These are phyloP conservation scores for Sycobia sp. DNA, from an alignment of 1,140 invertebrate genomes.

Conservation along the genomic window DNA sequence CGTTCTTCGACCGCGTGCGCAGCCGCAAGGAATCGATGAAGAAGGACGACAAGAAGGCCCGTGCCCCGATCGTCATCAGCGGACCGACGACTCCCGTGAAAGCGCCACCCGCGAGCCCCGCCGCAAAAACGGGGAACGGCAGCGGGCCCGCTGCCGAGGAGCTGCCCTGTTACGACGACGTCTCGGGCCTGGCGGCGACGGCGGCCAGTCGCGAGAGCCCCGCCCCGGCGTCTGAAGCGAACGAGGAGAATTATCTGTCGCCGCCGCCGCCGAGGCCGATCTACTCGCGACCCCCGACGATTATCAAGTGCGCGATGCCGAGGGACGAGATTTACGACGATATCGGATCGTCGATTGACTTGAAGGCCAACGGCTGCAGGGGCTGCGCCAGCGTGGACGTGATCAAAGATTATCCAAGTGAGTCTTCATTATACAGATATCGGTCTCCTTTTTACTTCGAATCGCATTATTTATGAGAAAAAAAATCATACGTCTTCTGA, in stretches of 20 bases:
- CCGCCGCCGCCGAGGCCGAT: slow-evolving; percentile 31
- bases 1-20: slow-evolving; percentile 23
- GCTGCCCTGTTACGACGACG: slow-evolving; percentile 14
- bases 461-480: neutral
- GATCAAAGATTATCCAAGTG: slow-evolving; percentile 18
- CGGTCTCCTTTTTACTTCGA: neutral
- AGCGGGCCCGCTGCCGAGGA: too few relatives aligned
- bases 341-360: neutral
- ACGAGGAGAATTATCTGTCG: slow-evolving; percentile 25
- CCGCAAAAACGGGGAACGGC: too few relatives aligned
- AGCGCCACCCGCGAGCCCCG: neutral
- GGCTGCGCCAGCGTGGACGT: slow-evolving; percentile 8
- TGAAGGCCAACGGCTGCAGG: neutral
- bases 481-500: too few relatives aligned
- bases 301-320: slow-evolving; percentile 11
- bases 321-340: slow-evolving; percentile 27
- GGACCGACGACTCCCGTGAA: neutral
- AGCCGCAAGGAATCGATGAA: slow-evolving; percentile 24
- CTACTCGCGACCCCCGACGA: slow-evolving; percentile 23
- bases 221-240: too few relatives aligned
- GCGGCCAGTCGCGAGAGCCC: too few relatives aligned
- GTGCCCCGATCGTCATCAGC: neutral
- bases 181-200: neutral
- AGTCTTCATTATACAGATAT: neutral
- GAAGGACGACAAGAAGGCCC: slow-evolving; percentile 12